These are phyloP conservation scores for Lagodon rhomboides DNA, from an alignment of 2,797 vertebrate species.

Conservation along the genomic window DNA sequence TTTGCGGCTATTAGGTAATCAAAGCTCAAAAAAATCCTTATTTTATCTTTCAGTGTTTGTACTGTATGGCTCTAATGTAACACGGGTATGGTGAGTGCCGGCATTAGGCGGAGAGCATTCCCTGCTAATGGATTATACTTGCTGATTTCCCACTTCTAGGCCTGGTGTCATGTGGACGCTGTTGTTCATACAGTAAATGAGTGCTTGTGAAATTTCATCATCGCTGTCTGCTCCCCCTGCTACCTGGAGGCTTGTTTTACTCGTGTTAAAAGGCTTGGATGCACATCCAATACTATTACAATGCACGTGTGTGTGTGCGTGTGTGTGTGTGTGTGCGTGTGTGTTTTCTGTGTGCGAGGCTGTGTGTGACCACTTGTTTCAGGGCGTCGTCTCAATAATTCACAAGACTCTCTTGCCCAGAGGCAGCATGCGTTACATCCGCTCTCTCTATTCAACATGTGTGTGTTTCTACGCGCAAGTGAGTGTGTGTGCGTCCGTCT, in stretches of 20 bases:
- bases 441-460: constrained; percentile 42
- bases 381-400: constrained; percentile 69
- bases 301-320: constrained; percentile 20
- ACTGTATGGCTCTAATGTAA: background rate
- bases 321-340: constrained; percentile 37
- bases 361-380: constrained; percentile 66
- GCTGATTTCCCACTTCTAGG: background rate
- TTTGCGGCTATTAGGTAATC: background rate
- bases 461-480: background rate
- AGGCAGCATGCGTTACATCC: constrained; percentile 52
- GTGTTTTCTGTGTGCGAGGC: constrained; percentile 28
- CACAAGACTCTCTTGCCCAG: constrained; percentile 57
- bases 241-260: constrained; percentile 36
- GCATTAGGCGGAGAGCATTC: constrained; percentile 4
- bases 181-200: constrained; percentile 18
- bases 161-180: background rate
- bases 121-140: constrained; percentile 26
- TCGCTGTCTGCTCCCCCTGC: background rate
- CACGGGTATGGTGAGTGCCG: background rate
- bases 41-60: background rate
- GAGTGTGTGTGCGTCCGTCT: background rate
- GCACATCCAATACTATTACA: constrained; percentile 28
- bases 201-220: constrained; percentile 9
- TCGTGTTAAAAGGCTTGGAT: constrained; percentile 44
- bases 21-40: background rate